Base-by-base conservation (phyloP, 64 coral and sea anemone genomes). In the Acropora yongei region DNA sequence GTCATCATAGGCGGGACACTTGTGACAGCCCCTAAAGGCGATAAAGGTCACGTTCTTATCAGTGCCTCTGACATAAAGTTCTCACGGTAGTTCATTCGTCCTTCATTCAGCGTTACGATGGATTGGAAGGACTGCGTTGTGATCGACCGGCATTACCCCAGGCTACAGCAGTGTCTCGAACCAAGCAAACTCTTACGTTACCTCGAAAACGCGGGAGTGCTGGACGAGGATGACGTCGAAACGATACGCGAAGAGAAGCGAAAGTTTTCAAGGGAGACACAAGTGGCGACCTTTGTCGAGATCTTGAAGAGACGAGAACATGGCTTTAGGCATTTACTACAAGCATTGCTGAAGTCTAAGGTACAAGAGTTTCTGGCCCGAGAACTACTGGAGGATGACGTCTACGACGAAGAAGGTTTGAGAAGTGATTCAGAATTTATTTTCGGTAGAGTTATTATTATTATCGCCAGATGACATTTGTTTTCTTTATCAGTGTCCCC, bases 331-430 rank as follows among this genome's bases (percentile, higher is more conserved):
- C 45, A 80, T 69, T 82, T 93, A 9, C 75, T 93, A 43, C 83
- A 87, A 78, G 74, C 53, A 6, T 77, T 93, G 49, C 72, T 93
- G 61, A 50, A 57, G 8, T 72, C 60, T 1, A 77, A 93, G 51
- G 73, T 67, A 11, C 83, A 93, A 20, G 83, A 87, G 50, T 78
- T 72, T 50, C 68, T 93, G 42, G 91, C 83, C 3, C 78, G 83
- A 49, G 91, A 93, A 73, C 65, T 93, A 7, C 76, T 93, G n/a
- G 83, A 68, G 51, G 84, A 93, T 78, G 74, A 86, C 48, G 76
- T 68, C 13, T 93, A 87, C 66, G 83, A 57, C 5, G 75, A 93
- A 58, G 74, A 87, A 77, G 91, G 91, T 93, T 43, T 71, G 80
- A 43, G 30, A 17, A 16, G 7, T 47, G 18, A 46, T 45, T 6